These are phyloP conservation scores for Camponotus vicinus DNA, from an alignment of 1,140 invertebrate species.

Conservation along the genomic window DNA sequence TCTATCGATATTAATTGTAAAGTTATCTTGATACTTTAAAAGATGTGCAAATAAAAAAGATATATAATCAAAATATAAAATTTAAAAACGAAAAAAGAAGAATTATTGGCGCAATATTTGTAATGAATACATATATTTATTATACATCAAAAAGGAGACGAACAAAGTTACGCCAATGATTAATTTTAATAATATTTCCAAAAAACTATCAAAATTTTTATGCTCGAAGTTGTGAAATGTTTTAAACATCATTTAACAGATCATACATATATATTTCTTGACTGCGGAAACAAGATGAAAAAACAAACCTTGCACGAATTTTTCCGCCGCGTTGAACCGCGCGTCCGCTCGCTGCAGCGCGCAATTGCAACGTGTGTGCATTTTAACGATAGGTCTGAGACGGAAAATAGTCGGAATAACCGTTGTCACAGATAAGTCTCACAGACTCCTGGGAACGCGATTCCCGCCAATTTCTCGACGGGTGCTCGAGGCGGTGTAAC, in stretches of 20 bases:
- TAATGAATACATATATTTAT: background rate
- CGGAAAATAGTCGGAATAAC: constrained; percentile 8
- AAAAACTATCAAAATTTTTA: background rate
- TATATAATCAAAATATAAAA: background rate
- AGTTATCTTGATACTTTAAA: background rate
- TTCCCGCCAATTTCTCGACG: constrained; percentile 80
- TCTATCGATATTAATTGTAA: constrained; percentile 41
- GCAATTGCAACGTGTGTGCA: constrained; percentile 23
- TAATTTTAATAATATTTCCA: background rate
- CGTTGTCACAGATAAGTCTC: constrained; percentile 30
- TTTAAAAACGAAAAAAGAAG: background rate
- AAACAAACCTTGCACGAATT: background rate
- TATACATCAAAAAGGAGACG: background rate
- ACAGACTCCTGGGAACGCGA: constrained; percentile 62
- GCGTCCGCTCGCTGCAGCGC: background rate
- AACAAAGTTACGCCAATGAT: background rate
- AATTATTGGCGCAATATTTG: background rate
- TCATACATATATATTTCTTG: background rate
- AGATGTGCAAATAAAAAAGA: background rate
- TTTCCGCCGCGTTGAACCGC: background rate
- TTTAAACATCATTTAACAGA: background rate
- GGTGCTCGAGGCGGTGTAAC: constrained; percentile 78
- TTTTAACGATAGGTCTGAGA: constrained; percentile 27
- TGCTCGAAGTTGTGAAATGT: background rate
- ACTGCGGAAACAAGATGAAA: background rate